These are phyloP conservation scores for Acanthurus tractus DNA, from an alignment of 2,797 vertebrate species.

Conservation along the genomic window DNA sequence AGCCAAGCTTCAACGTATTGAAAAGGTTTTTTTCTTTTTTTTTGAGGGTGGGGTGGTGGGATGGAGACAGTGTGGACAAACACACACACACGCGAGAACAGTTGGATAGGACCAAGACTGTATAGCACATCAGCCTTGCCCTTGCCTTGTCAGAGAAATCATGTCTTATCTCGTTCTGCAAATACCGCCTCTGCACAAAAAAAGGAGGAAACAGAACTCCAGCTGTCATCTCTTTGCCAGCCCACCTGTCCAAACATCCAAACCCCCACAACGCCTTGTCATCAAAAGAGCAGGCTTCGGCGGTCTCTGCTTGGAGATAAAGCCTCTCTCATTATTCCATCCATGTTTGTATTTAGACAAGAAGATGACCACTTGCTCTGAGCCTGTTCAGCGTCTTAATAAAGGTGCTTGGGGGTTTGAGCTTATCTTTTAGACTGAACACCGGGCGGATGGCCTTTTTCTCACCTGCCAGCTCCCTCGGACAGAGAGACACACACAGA, in stretches of 20 bases:
- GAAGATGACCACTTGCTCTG: constrained; percentile 67
- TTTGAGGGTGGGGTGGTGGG: background rate
- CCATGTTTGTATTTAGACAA: constrained; percentile 72
- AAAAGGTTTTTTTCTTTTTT: constrained; percentile 29
- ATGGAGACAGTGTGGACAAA: background rate
- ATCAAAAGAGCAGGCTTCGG: constrained; percentile 47
- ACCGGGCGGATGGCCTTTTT: constrained; percentile 24
- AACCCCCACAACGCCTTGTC: constrained; percentile 53
- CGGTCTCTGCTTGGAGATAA: constrained; percentile 50
- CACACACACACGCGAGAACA: background rate
- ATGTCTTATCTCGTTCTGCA: constrained; percentile 71
- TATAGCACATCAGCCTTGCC: constrained; percentile 50
- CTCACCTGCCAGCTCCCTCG: constrained; percentile 39
- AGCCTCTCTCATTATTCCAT: constrained; percentile 69
- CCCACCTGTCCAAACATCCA: constrained; percentile 75
- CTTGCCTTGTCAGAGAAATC: constrained; percentile 72
- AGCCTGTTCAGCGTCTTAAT: constrained; percentile 63
- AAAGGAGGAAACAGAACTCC: constrained; percentile 52
- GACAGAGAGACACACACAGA: constrained; percentile 13
- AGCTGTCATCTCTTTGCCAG: constrained; percentile 65
- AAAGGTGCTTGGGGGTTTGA: constrained; percentile 44
- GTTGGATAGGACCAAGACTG: constrained; percentile 23
- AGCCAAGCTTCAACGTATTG: constrained; percentile 31
- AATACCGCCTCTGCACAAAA: constrained; percentile 62
- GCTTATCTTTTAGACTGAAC: constrained; percentile 55